Evolutionary conservation across 2,113 vertebrate genomes (phyloP).

Genomic region (Melanotaenia duboulayi): DNA sequence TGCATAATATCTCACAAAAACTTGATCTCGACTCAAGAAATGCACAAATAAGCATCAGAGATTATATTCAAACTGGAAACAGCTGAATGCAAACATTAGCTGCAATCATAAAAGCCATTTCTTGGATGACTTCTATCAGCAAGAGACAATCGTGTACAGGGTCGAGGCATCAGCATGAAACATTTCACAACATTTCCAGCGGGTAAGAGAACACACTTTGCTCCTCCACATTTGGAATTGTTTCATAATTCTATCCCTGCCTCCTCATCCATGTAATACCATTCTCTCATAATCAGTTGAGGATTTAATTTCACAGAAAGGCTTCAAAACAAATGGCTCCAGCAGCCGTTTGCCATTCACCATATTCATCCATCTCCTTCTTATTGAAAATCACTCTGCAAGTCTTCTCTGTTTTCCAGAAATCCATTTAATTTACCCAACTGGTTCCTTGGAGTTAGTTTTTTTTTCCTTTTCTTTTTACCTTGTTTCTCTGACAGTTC

Average conservation of each 20-base stretch:
- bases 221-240: slow-evolving; percentile 60
- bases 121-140: slow-evolving; percentile 61
- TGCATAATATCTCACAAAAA: slow-evolving; percentile 31
- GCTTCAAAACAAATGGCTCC: slow-evolving; percentile 73
- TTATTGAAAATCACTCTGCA: slow-evolving; percentile 66
- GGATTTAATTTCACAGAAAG: slow-evolving; percentile 78
- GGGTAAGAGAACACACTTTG: slow-evolving; percentile 56
- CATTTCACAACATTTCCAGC: slow-evolving; percentile 25
- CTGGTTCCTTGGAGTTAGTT: slow-evolving; percentile 28
- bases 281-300: slow-evolving; percentile 78
- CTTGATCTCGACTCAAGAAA: slow-evolving; percentile 33
- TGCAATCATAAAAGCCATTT: slow-evolving; percentile 66
- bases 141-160: slow-evolving; percentile 51
- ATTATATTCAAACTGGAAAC: slow-evolving; percentile 54
- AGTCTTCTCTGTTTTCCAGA: slow-evolving; percentile 45
- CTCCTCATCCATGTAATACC: slow-evolving; percentile 76
- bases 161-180: slow-evolving; percentile 47
- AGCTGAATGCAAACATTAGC: slow-evolving; percentile 69
- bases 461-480: not conserved
- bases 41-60: slow-evolving; percentile 38
- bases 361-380: slow-evolving; percentile 65
- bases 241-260: slow-evolving; percentile 72
- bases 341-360: slow-evolving; percentile 62
- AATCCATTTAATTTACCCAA: slow-evolving; percentile 74
- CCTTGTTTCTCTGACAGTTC: slow-evolving; percentile 10